Percentiles rank a stretch among this genome's conserved stretches.
phyloP scores from a whole-genome alignment of 2,113 vertebrate species.

The Fregata magnificens region DNA sequence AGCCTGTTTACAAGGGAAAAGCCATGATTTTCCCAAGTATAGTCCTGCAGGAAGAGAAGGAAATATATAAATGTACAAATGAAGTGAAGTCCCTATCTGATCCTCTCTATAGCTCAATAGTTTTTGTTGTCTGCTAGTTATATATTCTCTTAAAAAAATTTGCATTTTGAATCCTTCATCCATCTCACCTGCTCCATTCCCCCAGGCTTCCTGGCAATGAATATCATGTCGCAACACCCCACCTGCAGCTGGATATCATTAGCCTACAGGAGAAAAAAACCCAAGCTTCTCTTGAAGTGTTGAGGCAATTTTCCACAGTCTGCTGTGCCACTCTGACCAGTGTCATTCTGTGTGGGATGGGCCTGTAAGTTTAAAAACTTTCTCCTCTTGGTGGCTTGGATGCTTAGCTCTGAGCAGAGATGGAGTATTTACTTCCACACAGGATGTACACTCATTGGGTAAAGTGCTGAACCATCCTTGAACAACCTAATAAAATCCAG shows the following conservation, averaged over 20 bases:
- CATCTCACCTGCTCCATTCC: not conserved
- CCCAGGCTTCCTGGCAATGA: not conserved
- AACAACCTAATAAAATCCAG: not conserved
- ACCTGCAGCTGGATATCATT: not conserved
- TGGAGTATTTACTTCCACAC: not conserved
- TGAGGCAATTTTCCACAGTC: not conserved
- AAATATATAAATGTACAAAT: not conserved
- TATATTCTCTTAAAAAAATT: not conserved
- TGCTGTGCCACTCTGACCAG: not conserved
- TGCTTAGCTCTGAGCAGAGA: not conserved
- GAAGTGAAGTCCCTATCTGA: not conserved
- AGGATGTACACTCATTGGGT: not conserved
- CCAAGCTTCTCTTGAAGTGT: not conserved
- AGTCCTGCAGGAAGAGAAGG: conserved; percentile 73
- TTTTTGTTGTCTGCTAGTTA: not conserved
- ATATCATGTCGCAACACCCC: not conserved
- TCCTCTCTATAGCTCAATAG: not conserved
- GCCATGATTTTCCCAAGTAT: conserved; percentile 87
- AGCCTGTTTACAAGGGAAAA: conserved; percentile 88
- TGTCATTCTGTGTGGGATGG: not conserved
- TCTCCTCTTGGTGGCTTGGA: not conserved
- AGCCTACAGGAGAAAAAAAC: not conserved
- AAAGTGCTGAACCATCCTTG: not conserved
- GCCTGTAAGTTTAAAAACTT: not conserved
- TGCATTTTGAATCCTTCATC: not conserved